Percentiles rank a stretch among this genome's conserved stretches.
phyloP scores from a whole-genome alignment of 2,888 invertebrate genomes.

The Hyposoter didymator region DNA sequence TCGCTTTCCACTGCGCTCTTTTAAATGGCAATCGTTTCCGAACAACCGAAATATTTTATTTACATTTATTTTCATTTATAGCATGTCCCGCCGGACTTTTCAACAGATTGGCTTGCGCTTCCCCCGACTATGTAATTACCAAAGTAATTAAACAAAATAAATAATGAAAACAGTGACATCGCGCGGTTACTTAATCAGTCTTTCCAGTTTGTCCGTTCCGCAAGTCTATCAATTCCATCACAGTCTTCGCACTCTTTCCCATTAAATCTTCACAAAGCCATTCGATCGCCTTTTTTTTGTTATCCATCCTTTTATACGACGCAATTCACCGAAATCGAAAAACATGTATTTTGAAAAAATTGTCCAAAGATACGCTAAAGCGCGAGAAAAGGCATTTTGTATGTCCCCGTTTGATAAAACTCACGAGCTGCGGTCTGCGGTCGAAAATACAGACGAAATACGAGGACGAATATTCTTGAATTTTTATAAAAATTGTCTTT shows the following conservation, averaged over 20 bases:
- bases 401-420: no score
- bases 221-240: no score
- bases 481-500: not conserved
- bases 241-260: no score
- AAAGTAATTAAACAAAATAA: not conserved
- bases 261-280: no score
- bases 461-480: slow-evolving; percentile 24
- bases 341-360: no score
- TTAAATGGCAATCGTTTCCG: slow-evolving; percentile 49
- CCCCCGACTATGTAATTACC: not conserved
- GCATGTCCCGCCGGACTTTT: not conserved
- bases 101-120: not conserved
- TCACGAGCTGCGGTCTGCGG: no score
- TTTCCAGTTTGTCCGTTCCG: not conserved
- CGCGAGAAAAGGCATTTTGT: no score
- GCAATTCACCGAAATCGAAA: no score
- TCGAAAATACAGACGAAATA: not conserved
- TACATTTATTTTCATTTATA: slow-evolving; percentile 12
- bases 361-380: no score
- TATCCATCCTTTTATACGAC: no score
- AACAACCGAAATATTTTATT: not conserved
- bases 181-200: no score
- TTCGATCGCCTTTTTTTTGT: no score
- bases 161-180: not conserved
- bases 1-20: slow-evolving; percentile 36